These are phyloP conservation scores for Lochmaea crataegi DNA, from an alignment of 2,888 invertebrate species.

Conservation along the genomic window DNA sequence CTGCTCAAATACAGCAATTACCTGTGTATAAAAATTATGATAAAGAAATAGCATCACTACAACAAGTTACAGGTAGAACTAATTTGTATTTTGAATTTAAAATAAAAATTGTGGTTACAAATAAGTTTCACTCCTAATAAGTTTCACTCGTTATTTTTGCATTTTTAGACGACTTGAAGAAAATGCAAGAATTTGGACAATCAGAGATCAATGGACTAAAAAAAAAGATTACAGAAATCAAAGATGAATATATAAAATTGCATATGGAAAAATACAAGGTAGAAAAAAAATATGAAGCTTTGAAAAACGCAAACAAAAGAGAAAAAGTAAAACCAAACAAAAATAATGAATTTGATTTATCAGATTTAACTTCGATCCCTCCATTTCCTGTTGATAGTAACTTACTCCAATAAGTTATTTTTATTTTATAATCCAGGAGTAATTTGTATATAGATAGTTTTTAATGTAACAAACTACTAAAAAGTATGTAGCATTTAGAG, in stretches of 20 bases:
- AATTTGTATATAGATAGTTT: too few relatives aligned
- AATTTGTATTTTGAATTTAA: too few relatives aligned
- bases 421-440: too few relatives aligned
- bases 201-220: conserved; percentile 57
- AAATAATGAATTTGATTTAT: conserved; percentile 50
- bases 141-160: not conserved
- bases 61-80: conserved; percentile 26
- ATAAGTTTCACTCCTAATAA: too few relatives aligned
- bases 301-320: conserved; percentile 37
- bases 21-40: conserved; percentile 46
- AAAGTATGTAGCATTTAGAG: too few relatives aligned
- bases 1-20: conserved; percentile 27
- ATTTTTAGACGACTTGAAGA: conserved; percentile 46
- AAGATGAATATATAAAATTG: conserved; percentile 52
- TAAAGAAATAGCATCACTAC: conserved; percentile 50
- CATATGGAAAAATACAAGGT: conserved; percentile 51
- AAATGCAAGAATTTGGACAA: conserved; percentile 52
- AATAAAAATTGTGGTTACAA: too few relatives aligned
- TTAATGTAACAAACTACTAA: too few relatives aligned
- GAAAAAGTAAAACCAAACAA: conserved; percentile 39
- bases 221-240: conserved; percentile 50
- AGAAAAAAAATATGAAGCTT: conserved; percentile 52
- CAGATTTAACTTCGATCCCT: conserved; percentile 54
- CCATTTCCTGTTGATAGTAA: conserved; percentile 49
- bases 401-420: too few relatives aligned